These are phyloP conservation scores for Formica selysi DNA, from an alignment of 1,140 invertebrate species.

Conservation along the genomic window DNA sequence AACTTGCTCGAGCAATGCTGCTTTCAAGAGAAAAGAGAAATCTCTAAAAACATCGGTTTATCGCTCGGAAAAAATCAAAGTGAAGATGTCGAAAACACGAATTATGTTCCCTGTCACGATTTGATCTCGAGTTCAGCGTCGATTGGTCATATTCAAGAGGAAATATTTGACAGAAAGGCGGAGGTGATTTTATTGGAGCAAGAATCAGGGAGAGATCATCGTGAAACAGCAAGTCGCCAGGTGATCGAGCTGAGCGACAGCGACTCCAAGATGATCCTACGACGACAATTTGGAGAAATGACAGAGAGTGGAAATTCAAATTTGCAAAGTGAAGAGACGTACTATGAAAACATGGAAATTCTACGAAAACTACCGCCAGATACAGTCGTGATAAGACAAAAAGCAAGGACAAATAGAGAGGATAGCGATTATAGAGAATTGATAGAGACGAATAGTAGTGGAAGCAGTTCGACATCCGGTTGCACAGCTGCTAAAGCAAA, in stretches of 20 bases:
- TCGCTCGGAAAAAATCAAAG: not conserved
- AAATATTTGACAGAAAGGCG: not conserved
- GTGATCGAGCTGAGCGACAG: slow-evolving; percentile 74
- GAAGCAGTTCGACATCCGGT: slow-evolving; percentile 59
- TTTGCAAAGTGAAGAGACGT: not conserved
- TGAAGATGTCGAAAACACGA: not conserved
- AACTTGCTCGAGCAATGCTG: not conserved
- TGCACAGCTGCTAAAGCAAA: slow-evolving; percentile 53
- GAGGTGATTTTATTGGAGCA: slow-evolving; percentile 26
- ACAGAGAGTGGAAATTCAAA: not conserved
- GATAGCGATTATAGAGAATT: slow-evolving; percentile 70
- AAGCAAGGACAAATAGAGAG: slow-evolving; percentile 38
- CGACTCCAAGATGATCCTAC: slow-evolving; percentile 74
- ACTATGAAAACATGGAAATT: slow-evolving; percentile 40
- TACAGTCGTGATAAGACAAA: slow-evolving; percentile 74
- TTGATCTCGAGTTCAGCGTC: not conserved
- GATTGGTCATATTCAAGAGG: not conserved
- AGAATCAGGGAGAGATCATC: too few relatives aligned
- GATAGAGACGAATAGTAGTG: slow-evolving; percentile 70
- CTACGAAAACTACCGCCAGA: slow-evolving; percentile 67
- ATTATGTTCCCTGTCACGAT: not conserved
- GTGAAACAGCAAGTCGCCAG: not conserved
- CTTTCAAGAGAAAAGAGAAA: slow-evolving; percentile 3
- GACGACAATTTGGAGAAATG: slow-evolving; percentile 60
- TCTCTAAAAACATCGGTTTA: not conserved